These are phyloP conservation scores for Anaspis maculata DNA, from an alignment of 2,888 invertebrate genomes.

Conservation along the genomic window DNA sequence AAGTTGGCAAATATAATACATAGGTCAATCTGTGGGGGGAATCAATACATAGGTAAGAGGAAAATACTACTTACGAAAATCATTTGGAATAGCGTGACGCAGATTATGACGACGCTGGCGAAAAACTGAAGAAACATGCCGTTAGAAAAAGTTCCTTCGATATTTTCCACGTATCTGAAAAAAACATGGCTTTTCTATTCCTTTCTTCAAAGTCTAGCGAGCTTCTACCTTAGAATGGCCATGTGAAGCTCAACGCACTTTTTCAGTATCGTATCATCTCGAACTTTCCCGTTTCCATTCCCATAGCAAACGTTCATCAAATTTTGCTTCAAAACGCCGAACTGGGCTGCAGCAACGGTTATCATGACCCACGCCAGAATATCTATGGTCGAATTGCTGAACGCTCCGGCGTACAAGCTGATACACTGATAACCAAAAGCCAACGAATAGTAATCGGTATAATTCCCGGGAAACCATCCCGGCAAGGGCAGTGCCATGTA, in stretches of 20 bases:
- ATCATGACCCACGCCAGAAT: conserved; percentile 16
- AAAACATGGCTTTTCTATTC: background rate
- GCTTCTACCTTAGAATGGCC: conserved; percentile 3
- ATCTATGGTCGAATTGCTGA: conserved; percentile 11
- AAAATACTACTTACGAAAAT: too few relatives aligned
- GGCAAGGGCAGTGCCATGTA: too few relatives aligned
- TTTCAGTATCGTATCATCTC: conserved; percentile 1
- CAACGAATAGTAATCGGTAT: too few relatives aligned
- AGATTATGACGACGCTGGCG: conserved; percentile 14
- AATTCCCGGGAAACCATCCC: too few relatives aligned
- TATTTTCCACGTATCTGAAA: conserved; percentile 6
- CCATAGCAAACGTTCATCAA: conserved; percentile 11
- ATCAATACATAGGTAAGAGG: too few relatives aligned
- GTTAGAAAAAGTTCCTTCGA: conserved; percentile 9
- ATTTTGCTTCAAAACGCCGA: conserved; percentile 21
- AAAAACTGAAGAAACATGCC: conserved; percentile 13
- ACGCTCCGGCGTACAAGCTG: too few relatives aligned
- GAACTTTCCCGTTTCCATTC: background rate
- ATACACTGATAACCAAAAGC: too few relatives aligned
- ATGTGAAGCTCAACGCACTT: conserved; percentile 3
- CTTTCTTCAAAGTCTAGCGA: too few relatives aligned
- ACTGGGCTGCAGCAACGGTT: conserved; percentile 18
- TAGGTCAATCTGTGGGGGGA: too few relatives aligned
- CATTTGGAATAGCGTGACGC: too few relatives aligned
- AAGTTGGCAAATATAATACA: too few relatives aligned